These are phyloP conservation scores for Corapipo altera DNA, from an alignment of 2,113 vertebrate genomes.

Conservation along the genomic window DNA sequence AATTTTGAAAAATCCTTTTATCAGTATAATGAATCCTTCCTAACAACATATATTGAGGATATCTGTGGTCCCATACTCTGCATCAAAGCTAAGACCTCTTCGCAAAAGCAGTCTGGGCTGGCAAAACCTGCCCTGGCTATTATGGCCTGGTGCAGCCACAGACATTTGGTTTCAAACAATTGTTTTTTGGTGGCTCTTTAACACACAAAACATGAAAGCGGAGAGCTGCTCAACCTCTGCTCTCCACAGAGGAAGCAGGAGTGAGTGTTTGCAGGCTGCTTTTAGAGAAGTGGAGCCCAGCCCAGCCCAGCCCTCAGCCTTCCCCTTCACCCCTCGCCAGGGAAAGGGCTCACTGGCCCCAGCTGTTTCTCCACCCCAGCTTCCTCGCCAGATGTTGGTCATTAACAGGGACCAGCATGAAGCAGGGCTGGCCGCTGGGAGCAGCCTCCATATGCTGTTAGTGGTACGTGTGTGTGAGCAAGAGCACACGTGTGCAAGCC, in stretches of 20 bases:
- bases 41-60: not conserved
- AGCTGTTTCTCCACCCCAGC: not conserved
- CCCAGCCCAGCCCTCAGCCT: not conserved
- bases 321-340: not conserved
- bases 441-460: not conserved
- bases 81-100: not conserved
- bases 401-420: not conserved
- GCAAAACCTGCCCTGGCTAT: not conserved
- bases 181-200: not conserved
- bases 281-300: not conserved
- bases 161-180: not conserved
- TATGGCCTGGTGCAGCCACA: not conserved
- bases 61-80: not conserved
- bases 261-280: not conserved
- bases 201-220: not conserved
- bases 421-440: not conserved
- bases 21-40: not conserved
- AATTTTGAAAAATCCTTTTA: not conserved
- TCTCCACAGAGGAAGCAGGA: not conserved
- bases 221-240: not conserved
- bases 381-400: not conserved
- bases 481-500: not conserved
- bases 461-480: not conserved
- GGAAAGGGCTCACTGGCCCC: not conserved
- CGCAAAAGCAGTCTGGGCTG: not conserved